phyloP scores from a whole-genome alignment of 2,888 invertebrate species.

The Stenodera caucasica region DNA sequence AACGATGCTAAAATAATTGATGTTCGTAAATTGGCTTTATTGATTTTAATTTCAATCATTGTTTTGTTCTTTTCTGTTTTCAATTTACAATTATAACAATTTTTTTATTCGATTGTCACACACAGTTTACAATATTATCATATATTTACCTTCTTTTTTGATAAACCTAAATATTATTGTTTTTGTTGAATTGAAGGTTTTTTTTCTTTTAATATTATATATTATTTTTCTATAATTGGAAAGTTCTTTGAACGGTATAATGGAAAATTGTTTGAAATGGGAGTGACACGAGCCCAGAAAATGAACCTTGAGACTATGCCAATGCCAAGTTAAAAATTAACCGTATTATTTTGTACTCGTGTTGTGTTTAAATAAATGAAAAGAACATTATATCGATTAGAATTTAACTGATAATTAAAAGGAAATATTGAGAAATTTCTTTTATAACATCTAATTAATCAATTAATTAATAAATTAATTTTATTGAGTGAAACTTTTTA shows the following conservation, averaged over 20 bases:
- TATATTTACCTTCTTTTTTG: not conserved
- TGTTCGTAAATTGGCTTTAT: no score
- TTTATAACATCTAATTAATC: no score
- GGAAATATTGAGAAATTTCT: no score
- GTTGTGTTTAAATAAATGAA: not conserved
- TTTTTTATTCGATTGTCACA: not conserved
- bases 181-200: not conserved
- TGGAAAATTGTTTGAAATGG: slow-evolving; percentile 7
- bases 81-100: not conserved
- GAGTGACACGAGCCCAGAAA: slow-evolving; percentile 12
- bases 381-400: no score
- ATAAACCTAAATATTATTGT: not conserved
- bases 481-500: no score
- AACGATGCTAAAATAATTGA: no score
- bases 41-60: no score
- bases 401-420: no score
- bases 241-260: slow-evolving; percentile 2
- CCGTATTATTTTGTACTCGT: not conserved
- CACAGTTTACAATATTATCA: not conserved
- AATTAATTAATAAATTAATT: not conserved
- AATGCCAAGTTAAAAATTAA: slow-evolving; percentile 24
- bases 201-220: not conserved
- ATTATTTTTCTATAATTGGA: not conserved
- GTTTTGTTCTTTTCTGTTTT: no score
- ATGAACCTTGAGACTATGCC: slow-evolving; percentile 23